Conservation (phyloP, 2,797 vertebrate genomes). For the Chromobotia macracanthus region DNA sequence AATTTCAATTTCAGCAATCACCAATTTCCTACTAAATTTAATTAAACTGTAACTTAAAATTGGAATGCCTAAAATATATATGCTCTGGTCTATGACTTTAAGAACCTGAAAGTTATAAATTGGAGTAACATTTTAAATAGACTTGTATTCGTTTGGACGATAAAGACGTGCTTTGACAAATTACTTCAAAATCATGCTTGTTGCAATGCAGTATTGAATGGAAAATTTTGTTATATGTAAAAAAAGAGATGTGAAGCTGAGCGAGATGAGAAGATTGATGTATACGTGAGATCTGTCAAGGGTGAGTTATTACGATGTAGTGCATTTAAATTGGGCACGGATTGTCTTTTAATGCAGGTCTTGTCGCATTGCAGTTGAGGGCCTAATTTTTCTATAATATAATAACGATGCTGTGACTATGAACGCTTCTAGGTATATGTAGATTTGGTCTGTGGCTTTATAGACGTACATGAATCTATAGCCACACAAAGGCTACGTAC, state of each 20-base stretch:
- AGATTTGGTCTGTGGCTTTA: too few species aligned
- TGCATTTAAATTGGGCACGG: neutral
- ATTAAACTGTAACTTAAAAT: neutral
- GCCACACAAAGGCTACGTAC: neutral
- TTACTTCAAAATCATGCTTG: neutral
- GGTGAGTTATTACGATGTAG: neutral
- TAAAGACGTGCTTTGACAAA: neutral
- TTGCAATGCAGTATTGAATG: neutral
- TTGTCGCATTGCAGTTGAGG: constrained; percentile 24
- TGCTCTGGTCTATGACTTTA: neutral
- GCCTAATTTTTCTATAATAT: neutral
- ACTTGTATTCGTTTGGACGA: too few species aligned
- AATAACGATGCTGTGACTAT: neutral
- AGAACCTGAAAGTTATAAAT: neutral
- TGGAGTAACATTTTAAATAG: neutral
- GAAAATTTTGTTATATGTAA: too few species aligned
- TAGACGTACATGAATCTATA: too few species aligned
- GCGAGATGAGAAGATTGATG: too few species aligned
- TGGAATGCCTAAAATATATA: neutral
- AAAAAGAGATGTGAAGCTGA: too few species aligned
- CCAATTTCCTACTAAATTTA: too few species aligned
- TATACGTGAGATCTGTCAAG: neutral
- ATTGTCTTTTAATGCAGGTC: neutral
- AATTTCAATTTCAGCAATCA: neutral
- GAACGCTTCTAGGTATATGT: neutral